Evolutionary conservation across 2,797 vertebrate species (phyloP).

Genomic region (Falco novaeseelandiae): DNA sequence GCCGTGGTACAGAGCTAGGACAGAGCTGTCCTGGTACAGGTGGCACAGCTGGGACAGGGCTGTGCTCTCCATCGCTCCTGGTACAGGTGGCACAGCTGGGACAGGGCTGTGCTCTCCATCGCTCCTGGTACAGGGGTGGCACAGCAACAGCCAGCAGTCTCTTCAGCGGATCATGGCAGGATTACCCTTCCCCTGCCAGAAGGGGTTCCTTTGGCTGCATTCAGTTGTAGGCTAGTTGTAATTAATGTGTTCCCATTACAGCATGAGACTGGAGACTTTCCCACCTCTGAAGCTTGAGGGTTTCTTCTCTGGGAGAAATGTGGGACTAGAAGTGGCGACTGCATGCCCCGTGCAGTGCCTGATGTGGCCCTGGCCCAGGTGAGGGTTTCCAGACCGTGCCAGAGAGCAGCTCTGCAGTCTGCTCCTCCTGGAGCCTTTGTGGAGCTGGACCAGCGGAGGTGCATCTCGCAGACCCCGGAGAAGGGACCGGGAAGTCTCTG

Average conservation of each 20-base stretch:
- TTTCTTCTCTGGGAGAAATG: not conserved
- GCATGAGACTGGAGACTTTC: not conserved
- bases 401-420: not conserved
- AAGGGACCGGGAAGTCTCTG: not conserved
- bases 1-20: fast-evolving
- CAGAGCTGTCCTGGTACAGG: not conserved
- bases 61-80: too few relatives aligned
- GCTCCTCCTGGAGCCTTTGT: not conserved
- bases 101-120: not conserved
- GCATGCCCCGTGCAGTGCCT: not conserved
- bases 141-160: not conserved
- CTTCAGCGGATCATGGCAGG: fast-evolving
- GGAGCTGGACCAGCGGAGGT: not conserved
- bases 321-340: not conserved
- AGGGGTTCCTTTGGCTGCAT: not conserved
- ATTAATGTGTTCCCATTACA: not conserved
- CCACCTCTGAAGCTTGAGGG: not conserved
- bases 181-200: not conserved
- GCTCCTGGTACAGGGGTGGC: fast-evolving
- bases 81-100: not conserved
- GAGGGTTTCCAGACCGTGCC: not conserved
- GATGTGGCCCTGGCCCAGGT: too few relatives aligned
- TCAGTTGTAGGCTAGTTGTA: not conserved
- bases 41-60: too few relatives aligned
- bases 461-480: not conserved